Conservation (phyloP, 1,140 invertebrate genomes). For the Mercenaria mercenaria region DNA sequence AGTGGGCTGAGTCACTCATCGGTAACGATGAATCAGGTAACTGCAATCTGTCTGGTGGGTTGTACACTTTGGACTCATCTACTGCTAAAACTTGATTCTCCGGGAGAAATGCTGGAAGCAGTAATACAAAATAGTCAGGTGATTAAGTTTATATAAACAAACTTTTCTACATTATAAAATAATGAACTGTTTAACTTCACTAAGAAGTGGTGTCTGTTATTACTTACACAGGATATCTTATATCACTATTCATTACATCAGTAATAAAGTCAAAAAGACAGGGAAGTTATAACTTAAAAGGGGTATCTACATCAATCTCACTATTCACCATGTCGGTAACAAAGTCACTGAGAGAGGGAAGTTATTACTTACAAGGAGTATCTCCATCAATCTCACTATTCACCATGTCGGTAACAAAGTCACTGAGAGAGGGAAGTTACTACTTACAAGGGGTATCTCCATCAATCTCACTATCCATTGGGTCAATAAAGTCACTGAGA, state of each 20-base stretch:
- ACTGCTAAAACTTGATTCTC: conserved; percentile 87
- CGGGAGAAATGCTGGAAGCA: conserved; percentile 76
- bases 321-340: conserved; percentile 94
- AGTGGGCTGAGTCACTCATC: conserved; percentile 83
- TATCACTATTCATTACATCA: no score
- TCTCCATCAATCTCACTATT: conserved; percentile 87
- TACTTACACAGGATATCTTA: no score
- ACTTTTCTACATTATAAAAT: no score
- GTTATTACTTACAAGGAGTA: conserved; percentile 83
- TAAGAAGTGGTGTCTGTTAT: no score
- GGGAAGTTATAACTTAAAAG: conserved; percentile 84
- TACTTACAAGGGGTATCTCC: conserved; percentile 97
- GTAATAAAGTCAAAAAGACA: no score
- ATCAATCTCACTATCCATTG: conserved; percentile 98
- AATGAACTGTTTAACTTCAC: no score
- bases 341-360: conserved; percentile 97
- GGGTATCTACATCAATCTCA: conserved; percentile 86
- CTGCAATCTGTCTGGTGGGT: conserved; percentile 91
- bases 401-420: conserved; percentile 97
- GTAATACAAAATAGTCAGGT: no score
- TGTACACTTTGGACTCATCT: conserved; percentile 92
- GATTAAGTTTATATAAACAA: no score
- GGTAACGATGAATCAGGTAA: conserved; percentile 88
- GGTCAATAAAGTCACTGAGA: conserved; percentile 97
- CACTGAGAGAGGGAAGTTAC: conserved; percentile 97